Evolutionary conservation across 2,113 vertebrate genomes (phyloP), one percentile per base, ranked within the genome.

Genomic region (Cyanistes caeruleus): DNA sequence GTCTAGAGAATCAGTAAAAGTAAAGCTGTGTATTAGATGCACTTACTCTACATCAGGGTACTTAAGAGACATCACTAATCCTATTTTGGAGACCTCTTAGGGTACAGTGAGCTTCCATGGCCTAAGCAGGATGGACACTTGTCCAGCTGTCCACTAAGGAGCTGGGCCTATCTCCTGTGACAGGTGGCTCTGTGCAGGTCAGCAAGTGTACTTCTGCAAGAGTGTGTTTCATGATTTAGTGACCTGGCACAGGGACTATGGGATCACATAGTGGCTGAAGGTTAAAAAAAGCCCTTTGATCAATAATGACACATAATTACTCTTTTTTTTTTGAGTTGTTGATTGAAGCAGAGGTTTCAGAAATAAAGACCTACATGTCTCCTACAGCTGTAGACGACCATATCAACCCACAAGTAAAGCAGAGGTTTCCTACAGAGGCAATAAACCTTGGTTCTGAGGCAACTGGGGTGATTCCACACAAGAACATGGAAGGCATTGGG

Each of bases 11-110:
- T 44, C 85, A 67, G 58, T 63, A 80, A 87, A 90, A 93, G 56
- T 56, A 86, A 91, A 96, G 88, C 85, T 92, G 65, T 89, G 80
- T 87, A 93, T 94, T 70, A 96, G 74, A 88, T 90, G 69, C 72
- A 72, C 20, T 88, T 91, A 70, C 14, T 95, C 88, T 75, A 81
- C 79, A 84, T 49, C 88, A 82, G 76, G 49, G 73, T 63, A 84
- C 89, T 67, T 88, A 84, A 84, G 68, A 86, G 80, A 75, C 41
- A 80, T 64, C 56, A 52, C 25, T 92, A 86, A 75, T 90, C 69
- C 95, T 78, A 6, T 70, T 92, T 33, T 78, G 41, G 83, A 90
- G 51, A 80, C 30, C 41, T 86, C 33, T 44, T 52, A 43, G 15
- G 49, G 37, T 53, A 75, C 58, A 64, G 30, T 43, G 80, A 78